Percentiles rank a stretch among this genome's conserved stretches.
Conservation (phyloP, 2,888 invertebrate species). For the Aleiodes alternator region DNA sequence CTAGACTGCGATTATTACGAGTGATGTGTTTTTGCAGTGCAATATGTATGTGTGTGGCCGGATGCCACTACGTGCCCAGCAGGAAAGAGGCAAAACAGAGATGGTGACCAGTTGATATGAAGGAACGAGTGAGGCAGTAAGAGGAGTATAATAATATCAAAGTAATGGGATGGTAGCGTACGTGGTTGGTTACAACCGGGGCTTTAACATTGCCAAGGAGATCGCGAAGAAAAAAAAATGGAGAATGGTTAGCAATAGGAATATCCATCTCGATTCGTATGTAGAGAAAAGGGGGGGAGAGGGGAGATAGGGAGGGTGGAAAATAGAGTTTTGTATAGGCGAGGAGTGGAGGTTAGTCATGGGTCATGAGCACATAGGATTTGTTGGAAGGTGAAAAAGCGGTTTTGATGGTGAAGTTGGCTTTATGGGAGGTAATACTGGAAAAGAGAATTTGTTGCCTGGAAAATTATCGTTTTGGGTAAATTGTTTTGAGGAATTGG, state of each 20-base stretch:
- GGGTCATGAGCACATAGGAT: conserved; percentile 56
- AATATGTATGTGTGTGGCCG: conserved; percentile 54
- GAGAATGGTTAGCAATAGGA: conserved; percentile 32
- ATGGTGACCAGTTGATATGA: conserved; percentile 61
- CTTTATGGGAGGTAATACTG: no score
- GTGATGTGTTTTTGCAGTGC: conserved; percentile 56
- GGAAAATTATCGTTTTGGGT: no score
- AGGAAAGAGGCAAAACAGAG: conserved; percentile 59
- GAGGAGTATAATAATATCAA: conserved; percentile 68
- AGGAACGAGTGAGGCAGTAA: conserved; percentile 46
- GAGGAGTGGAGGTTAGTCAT: conserved; percentile 58
- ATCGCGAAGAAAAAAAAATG: neutral
- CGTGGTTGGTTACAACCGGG: conserved; percentile 58
- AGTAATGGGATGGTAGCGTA: conserved; percentile 65
- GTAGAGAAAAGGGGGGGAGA: neutral
- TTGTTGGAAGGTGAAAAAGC: no score
- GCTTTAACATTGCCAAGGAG: conserved; percentile 35
- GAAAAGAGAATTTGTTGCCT: no score
- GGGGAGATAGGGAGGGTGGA: no score
- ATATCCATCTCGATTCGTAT: conserved; percentile 37
- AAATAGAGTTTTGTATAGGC: conserved; percentile 39
- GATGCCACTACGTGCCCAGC: conserved; percentile 52
- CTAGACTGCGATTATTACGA: conserved; percentile 53
- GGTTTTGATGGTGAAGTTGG: no score
- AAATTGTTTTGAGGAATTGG: no score